phyloP scores from a whole-genome alignment of 2,113 vertebrate species.

The Dromas ardeola region DNA sequence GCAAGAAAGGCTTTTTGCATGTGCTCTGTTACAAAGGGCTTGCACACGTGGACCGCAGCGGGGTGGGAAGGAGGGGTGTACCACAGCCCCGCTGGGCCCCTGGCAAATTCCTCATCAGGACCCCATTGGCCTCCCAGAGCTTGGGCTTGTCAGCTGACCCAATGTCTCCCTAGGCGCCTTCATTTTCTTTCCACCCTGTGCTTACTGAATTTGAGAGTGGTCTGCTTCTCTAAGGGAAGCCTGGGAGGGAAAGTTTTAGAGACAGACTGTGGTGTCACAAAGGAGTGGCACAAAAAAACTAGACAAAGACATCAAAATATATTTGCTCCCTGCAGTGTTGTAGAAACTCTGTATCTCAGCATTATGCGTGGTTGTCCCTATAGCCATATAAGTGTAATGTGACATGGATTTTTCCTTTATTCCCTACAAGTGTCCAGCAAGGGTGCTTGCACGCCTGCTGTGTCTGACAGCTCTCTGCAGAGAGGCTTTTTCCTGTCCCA shows the following conservation, averaged over 20 bases:
- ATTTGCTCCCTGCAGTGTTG: not conserved
- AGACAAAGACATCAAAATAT: not conserved
- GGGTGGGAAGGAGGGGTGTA: not conserved
- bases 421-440: not conserved
- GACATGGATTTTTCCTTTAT: not conserved
- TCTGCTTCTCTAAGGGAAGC: not conserved
- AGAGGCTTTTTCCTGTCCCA: not conserved
- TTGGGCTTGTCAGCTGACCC: not conserved
- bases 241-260: not conserved
- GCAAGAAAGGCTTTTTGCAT: not conserved
- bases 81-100: fast-evolving
- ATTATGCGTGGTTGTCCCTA: not conserved
- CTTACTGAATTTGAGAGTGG: not conserved
- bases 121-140: not conserved
- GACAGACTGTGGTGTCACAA: not conserved
- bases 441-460: not conserved
- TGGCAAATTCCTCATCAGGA: not conserved
- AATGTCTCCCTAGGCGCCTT: not conserved
- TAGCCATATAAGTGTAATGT: fast-evolving
- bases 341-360: not conserved
- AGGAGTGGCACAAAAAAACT: not conserved
- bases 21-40: not conserved
- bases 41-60: fast-evolving
- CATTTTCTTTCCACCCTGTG: not conserved
- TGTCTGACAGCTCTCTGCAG: not conserved